phyloP scores from a whole-genome alignment of 2,888 invertebrate genomes.

The Nomada ruficornis region DNA sequence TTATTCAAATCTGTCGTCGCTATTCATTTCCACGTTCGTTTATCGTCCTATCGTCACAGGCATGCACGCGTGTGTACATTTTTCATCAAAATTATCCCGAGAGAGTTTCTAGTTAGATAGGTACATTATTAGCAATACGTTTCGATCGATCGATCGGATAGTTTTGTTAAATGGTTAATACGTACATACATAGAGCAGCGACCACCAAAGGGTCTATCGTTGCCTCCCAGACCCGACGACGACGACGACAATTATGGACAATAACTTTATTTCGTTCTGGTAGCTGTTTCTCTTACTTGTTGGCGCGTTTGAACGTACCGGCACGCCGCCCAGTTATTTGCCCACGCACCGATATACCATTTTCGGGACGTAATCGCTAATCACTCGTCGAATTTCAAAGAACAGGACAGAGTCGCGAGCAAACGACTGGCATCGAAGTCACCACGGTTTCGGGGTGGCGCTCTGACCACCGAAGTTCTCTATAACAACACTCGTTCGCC shows the following conservation, averaged over 20 bases:
- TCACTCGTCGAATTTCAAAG: conserved; percentile 60
- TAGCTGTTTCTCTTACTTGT: conserved; percentile 39
- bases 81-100: background rate
- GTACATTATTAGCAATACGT: too few relatives aligned
- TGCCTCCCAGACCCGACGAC: conserved; percentile 46
- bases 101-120: background rate
- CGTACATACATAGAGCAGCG: conserved; percentile 14
- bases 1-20: too few relatives aligned
- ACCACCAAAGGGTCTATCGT: conserved; percentile 36
- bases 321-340: conserved; percentile 72
- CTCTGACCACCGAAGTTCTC: conserved; percentile 46
- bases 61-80: background rate
- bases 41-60: too few relatives aligned
- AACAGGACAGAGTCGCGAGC: conserved; percentile 58
- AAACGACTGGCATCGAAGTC: conserved; percentile 46
- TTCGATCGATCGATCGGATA: too few relatives aligned
- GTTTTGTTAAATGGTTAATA: conserved; percentile 4
- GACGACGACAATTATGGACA: conserved; percentile 58
- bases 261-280: conserved; percentile 65
- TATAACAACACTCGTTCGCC: conserved; percentile 36
- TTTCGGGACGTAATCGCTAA: conserved; percentile 67
- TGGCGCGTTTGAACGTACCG: conserved; percentile 63
- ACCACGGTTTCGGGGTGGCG: conserved; percentile 29
- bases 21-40: too few relatives aligned
- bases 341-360: conserved; percentile 65